Conservation (phyloP, 2,113 vertebrate species). For the Paraplagusia blochii region DNA sequence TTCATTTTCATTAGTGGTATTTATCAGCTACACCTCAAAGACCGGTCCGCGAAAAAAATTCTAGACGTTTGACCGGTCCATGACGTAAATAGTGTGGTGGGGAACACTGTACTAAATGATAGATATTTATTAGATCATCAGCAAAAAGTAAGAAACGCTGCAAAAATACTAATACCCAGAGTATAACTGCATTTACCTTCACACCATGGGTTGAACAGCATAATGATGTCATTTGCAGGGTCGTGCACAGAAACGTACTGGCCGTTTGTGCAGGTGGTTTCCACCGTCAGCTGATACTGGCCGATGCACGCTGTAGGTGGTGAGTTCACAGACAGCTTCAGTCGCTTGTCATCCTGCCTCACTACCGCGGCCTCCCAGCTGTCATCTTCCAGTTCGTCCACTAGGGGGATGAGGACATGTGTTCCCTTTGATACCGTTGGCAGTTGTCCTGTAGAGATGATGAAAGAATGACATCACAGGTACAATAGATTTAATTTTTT, state of each 20-base stretch:
- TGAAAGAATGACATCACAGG: background rate
- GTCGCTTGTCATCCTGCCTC: constrained; percentile 48
- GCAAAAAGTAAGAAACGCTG: too few species aligned
- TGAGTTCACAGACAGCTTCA: constrained; percentile 75
- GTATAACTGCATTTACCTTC: constrained; percentile 64
- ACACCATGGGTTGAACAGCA: constrained; percentile 93
- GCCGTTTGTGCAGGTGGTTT: constrained; percentile 62
- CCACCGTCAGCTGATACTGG: constrained; percentile 79
- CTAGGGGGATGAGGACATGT: constrained; percentile 66
- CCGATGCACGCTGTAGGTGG: constrained; percentile 75
- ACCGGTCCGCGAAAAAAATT: too few species aligned
- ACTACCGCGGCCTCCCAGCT: constrained; percentile 80
- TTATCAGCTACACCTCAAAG: too few species aligned
- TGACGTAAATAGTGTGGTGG: too few species aligned
- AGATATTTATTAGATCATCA: too few species aligned
- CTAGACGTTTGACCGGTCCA: too few species aligned
- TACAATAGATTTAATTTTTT: too few species aligned
- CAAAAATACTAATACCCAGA: too few species aligned
- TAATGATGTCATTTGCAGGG: constrained; percentile 73
- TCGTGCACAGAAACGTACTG: constrained; percentile 65
- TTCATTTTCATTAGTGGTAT: too few species aligned
- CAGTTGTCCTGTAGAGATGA: constrained; percentile 36
- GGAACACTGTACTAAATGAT: too few species aligned
- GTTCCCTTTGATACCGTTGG: constrained; percentile 60
- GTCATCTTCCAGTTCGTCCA: constrained; percentile 64